These are phyloP conservation scores for Hypomecis atomaria DNA, from an alignment of 2,888 invertebrate genomes.

Conservation along the genomic window DNA sequence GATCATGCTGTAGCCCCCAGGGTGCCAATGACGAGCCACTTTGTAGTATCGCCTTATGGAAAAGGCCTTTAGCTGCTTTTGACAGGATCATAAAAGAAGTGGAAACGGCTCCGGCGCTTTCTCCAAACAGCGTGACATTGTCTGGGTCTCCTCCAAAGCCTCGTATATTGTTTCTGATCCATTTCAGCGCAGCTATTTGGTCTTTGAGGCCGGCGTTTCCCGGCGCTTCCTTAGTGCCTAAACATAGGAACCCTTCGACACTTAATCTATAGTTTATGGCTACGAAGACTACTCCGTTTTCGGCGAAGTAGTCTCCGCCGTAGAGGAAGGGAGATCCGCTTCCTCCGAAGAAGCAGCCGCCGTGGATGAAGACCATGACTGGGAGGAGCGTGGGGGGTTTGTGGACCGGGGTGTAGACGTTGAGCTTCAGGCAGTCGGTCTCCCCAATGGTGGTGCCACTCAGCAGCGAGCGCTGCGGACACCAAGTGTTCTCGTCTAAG, in stretches of 20 bases:
- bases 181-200: constrained; percentile 73
- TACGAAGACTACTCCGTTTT: constrained; percentile 84
- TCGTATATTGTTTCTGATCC: constrained; percentile 71
- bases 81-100: constrained; percentile 71
- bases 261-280: constrained; percentile 86
- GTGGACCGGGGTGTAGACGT: constrained; percentile 66
- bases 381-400: constrained; percentile 61
- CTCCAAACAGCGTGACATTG: constrained; percentile 75
- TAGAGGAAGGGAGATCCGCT: constrained; percentile 84
- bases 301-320: constrained; percentile 85
- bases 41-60: constrained; percentile 74
- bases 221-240: constrained; percentile 86
- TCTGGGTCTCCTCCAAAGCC: constrained; percentile 74
- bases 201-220: constrained; percentile 87
- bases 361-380: constrained; percentile 87
- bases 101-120: constrained; percentile 77
- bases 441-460: constrained; percentile 62
- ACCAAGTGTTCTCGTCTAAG: constrained; percentile 70
- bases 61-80: constrained; percentile 67
- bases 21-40: constrained; percentile 74
- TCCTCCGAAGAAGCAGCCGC: constrained; percentile 86
- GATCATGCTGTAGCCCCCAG: constrained; percentile 72
- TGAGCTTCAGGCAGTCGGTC: constrained; percentile 71
- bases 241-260: constrained; percentile 86
- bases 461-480: constrained; percentile 63